Evolutionary conservation across 2,888 invertebrate genomes (phyloP), one percentile per base, ranked within the genome.

Genomic region (Trachelus tabidus): DNA sequence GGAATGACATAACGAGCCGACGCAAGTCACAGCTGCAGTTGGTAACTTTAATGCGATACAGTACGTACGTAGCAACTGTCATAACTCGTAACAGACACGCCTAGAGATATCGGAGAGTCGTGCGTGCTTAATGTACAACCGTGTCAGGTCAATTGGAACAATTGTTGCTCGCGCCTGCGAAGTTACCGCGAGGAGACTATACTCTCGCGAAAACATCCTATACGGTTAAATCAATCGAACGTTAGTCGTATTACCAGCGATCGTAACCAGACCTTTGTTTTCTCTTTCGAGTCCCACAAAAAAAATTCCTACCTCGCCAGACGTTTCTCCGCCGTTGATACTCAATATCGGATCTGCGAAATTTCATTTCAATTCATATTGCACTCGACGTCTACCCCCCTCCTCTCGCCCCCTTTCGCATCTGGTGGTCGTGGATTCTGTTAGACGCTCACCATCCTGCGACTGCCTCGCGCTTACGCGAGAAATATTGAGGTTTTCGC

Each of bases 131-230:
- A 71, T 31, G 15, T 71, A 33, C 30, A 76, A 37, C 73, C 76
- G 79, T 85, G 84, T 71, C 79, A 75, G 83, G 85, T 85, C 84
- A 84, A 84, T 84, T 83, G 79, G 79, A 81, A 79, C 79, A 81
- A 80, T 40, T 75, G n/a, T 34, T 34, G 11, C 0, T 31, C 3
- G 2, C 6, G 15, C 2, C 15, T 56, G 9, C 2, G 9, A 9
- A 56, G 56, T 56, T 56, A 56, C 23, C 56, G 15, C 23, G 56
- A 15, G 2, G 2, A 56, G 56, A 23, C 23, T 56, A 56, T 56
- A 56, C 56, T 2, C 9, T 56, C 9, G 2, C 1, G 15, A 15
- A 56, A 23, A 23, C 6, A 23, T 56, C 9, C 56, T 23, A 23
- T 9, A 23, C 56, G 56, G 6, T 56, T 56, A 23, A 23, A 23